Evolutionary conservation across 2,113 vertebrate species (phyloP).

Genomic region (Gymnocephalus cernua): DNA sequence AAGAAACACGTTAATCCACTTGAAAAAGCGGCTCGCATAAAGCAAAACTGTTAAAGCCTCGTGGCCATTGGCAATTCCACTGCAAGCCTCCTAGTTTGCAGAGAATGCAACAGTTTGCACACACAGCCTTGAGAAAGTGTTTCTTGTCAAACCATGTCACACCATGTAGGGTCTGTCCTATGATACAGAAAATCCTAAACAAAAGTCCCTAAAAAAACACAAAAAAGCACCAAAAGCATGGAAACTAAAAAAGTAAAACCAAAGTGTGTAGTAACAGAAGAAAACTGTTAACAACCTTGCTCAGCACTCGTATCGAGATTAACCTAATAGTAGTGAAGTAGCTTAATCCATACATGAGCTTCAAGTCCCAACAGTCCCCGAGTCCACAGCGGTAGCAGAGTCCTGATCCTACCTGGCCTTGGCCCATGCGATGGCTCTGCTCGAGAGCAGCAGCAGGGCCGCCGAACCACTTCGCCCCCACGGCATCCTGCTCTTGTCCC

Average conservation of each 20-base stretch:
- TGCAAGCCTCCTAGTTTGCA: slow-evolving; percentile 73
- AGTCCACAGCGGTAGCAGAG: slow-evolving; percentile 1
- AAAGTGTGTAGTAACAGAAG: not conserved
- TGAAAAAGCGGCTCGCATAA: slow-evolving; percentile 48
- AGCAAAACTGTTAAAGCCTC: slow-evolving; percentile 65
- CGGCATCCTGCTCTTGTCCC: slow-evolving; percentile 79
- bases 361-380: not conserved
- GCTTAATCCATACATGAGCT: slow-evolving; percentile 23
- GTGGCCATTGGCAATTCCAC: slow-evolving; percentile 53
- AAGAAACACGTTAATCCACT: slow-evolving; percentile 56
- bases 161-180: not conserved
- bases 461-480: slow-evolving; percentile 77
- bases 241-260: not conserved
- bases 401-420: slow-evolving; percentile 80
- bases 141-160: slow-evolving; percentile 25
- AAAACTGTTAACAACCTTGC: not conserved
- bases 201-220: not conserved
- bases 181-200: not conserved
- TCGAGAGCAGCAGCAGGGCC: slow-evolving; percentile 65
- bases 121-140: slow-evolving; percentile 39
- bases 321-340: not conserved
- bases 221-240: not conserved
- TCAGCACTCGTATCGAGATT: not conserved
- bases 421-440: slow-evolving; percentile 60
- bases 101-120: slow-evolving; percentile 59